phyloP scores from a whole-genome alignment of 2,888 invertebrate genomes.

The Pachliopta kotzebuea region DNA sequence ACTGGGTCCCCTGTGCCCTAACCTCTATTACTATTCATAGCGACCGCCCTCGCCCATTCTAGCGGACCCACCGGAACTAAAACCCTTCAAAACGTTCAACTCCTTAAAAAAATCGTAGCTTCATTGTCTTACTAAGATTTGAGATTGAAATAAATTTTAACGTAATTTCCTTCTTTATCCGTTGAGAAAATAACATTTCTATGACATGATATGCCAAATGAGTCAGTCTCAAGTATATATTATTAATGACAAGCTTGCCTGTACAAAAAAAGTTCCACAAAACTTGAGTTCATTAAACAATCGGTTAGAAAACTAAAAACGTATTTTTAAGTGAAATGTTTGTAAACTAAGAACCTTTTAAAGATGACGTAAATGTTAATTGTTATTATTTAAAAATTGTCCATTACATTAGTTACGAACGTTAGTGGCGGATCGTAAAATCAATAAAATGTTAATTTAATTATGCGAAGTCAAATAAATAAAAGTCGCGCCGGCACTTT shows the following conservation, averaged over 20 bases:
- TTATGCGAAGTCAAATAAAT: slow-evolving; percentile 77
- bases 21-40: slow-evolving; percentile 76
- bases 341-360: slow-evolving; percentile 57
- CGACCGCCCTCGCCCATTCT: slow-evolving; percentile 51
- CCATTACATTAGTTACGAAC: slow-evolving; percentile 68
- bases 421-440: slow-evolving; percentile 72
- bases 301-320: background rate
- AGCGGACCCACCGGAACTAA: slow-evolving; percentile 38
- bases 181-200: no score
- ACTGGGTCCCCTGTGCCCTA: slow-evolving; percentile 53
- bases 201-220: no score
- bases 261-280: background rate
- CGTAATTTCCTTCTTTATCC: no score
- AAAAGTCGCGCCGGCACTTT: slow-evolving; percentile 59
- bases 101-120: slow-evolving; percentile 20
- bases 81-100: slow-evolving; percentile 29
- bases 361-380: slow-evolving; percentile 63
- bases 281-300: background rate
- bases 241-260: background rate
- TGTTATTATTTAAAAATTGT: slow-evolving; percentile 67
- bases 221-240: no score
- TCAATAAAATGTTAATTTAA: slow-evolving; percentile 75
- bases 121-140: slow-evolving; percentile 10
- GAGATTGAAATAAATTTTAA: background rate
- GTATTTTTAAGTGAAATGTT: background rate